These are phyloP conservation scores for Parascotia fuliginaria DNA, from an alignment of 2,888 invertebrate species.

Conservation along the genomic window DNA sequence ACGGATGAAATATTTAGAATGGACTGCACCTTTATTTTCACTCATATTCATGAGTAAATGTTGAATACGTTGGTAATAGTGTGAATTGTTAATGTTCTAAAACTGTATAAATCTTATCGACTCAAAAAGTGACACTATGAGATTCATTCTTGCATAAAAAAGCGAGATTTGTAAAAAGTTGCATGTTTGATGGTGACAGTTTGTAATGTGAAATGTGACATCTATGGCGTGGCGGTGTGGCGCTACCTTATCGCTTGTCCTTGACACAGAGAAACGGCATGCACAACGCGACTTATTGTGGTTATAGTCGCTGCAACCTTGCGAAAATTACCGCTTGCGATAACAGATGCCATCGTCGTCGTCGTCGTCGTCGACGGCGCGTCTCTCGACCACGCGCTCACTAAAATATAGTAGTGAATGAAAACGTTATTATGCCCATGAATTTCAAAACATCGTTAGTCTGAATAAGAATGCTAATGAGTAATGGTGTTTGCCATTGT, in stretches of 20 bases:
- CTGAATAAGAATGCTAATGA: constrained; percentile 49
- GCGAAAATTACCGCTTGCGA: constrained; percentile 77
- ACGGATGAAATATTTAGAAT: background rate
- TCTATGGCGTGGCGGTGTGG: constrained; percentile 59
- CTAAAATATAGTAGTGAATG: constrained; percentile 59
- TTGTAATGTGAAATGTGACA: constrained; percentile 50
- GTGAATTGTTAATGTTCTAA: too few species aligned
- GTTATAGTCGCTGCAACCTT: constrained; percentile 82
- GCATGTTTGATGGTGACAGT: constrained; percentile 43
- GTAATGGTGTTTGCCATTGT: constrained; percentile 42
- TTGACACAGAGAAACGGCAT: constrained; percentile 83
- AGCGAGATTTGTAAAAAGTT: constrained; percentile 17
- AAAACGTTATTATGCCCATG: constrained; percentile 50
- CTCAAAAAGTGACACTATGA: too few species aligned
- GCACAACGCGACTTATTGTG: constrained; percentile 80
- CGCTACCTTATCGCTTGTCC: constrained; percentile 80
- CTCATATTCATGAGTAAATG: background rate
- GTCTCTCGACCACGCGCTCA: constrained; percentile 51
- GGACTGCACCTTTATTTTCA: constrained; percentile 1
- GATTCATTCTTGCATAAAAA: background rate
- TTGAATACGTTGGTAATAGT: background rate
- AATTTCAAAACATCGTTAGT: constrained; percentile 50
- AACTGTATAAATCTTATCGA: too few species aligned
- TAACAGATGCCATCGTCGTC: constrained; percentile 63
- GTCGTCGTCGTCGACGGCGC: constrained; percentile 52